phyloP scores from a whole-genome alignment of 2,113 vertebrate species.

The Mirza zaza region DNA sequence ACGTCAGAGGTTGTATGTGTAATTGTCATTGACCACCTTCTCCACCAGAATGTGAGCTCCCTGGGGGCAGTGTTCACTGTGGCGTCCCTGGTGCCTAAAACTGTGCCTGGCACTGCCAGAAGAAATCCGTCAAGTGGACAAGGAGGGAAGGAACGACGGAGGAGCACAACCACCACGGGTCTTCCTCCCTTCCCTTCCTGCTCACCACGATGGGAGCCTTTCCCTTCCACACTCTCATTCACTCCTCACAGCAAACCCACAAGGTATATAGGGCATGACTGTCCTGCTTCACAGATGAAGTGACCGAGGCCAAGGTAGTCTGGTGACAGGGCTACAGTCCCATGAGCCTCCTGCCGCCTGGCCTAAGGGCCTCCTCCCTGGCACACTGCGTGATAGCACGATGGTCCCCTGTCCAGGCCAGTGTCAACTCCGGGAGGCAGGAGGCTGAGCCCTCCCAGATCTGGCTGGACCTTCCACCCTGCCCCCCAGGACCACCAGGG shows the following conservation, averaged over 20 bases:
- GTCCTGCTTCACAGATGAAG: not conserved
- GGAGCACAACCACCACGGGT: too few species aligned
- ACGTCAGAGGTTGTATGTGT: not conserved
- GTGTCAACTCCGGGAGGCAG: not conserved
- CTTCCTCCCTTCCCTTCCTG: not conserved
- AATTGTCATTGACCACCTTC: not conserved
- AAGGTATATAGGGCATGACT: not conserved
- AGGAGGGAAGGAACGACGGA: not conserved
- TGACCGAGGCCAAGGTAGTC: not conserved
- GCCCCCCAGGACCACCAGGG: not conserved
- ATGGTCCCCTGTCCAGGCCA: not conserved
- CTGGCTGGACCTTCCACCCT: not conserved
- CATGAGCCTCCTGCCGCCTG: not conserved
- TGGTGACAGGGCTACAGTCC: not conserved
- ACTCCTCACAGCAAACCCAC: not conserved
- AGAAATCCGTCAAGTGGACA: too few species aligned
- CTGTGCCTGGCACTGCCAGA: not conserved
- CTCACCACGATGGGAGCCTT: accelerated
- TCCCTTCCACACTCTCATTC: not conserved
- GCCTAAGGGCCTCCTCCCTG: not conserved
- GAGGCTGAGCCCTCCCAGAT: not conserved
- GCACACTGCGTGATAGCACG: not conserved
- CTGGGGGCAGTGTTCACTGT: not conserved
- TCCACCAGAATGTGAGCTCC: not conserved
- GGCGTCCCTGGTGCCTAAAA: not conserved